Evolutionary conservation across 1,140 invertebrate genomes (phyloP), one percentile per base, ranked within the genome.

Genomic region (Spodoptera litura): DNA sequence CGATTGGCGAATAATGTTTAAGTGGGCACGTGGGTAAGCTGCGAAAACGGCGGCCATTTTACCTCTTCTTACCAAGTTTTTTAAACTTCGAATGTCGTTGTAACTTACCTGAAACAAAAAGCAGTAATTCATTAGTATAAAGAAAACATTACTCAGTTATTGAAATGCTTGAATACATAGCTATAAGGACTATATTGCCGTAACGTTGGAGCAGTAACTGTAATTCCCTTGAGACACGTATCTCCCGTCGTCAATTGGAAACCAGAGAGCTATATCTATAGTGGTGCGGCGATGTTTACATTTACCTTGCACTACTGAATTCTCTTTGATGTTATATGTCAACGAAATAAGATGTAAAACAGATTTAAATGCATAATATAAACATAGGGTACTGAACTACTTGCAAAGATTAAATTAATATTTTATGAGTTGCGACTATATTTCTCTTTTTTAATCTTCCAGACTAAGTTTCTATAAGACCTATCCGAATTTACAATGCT

Each of bases 41-140:
- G 11, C 38, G 35, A 20, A 11, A 31, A 55, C 9, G 44, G 59
- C 49, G 13, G 49, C 61, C 61, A 74, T 68, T 66, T 73, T 74
- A 15, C 20, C 25, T 74, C 8, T 10, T 56, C 61, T 49, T 58
- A 58, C 61, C 62, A 27, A 25, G 31, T 25, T 49, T 31, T 49
- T 64, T 35, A 5, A 59, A 15, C 49, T 38, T 10, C 59, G 52
- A 38, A 76, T 76, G 15, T 3, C 11, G 27, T 49, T 66, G 13
- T 62, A 58, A 62, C 74, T 77, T 77, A 77, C 74, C 74, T 77
- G 74, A n/a, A 77, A 77, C 61, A 77, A 58, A 77, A 13, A 68
- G 38, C 2, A 49, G 13, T 56, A 58, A 58, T 56, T 77, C 20
- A 56, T 55, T 55, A 77, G 15, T 64, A 2, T 25, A 66, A 64